Base-by-base conservation (phyloP, 2,797 vertebrate species). In the Dipus sagitta region DNA sequence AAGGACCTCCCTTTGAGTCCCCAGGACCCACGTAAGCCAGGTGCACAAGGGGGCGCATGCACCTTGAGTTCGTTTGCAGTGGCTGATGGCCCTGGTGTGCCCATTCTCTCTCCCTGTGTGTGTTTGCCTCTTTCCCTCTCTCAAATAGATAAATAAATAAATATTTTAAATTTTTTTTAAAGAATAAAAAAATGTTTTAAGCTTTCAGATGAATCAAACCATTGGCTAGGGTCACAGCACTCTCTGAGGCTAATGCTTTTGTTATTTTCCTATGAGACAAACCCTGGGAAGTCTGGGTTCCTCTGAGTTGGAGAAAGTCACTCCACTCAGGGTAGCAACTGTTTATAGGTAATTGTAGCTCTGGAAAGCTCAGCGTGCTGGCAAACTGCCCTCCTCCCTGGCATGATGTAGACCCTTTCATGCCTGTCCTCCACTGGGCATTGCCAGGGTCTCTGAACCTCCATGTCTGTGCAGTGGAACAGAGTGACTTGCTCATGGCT, bases 401-500 rank as follows among this genome's bases (percentile, higher is more conserved):
- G 77, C n/a, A 17, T 38, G 52, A 47, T 54, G 1, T 3, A 2
- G 23, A 68, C 47, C n/a, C 28, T 34, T 54, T 65, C 7, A 0
- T n/a, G 2, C 24, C 4, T 18, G 23, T 32, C 30, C n/a, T 30
- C 32, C 7, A 18, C 30, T 30, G 76, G 64, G 23, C 21, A 0
- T 1, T 10, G 2, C 80, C 30, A n/a, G 32, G 17, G 0, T 62
- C 70, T 62, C 58, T 12, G 77, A 62, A 7, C 75, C 60, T 85
- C 80, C 64, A 0, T 47, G 5, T 34, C n/a, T 52, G 13, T n/a
- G 42, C 52, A 60, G 34, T 1, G 30, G 17, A 67, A 24, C 38
- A 3, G 2, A 86, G 67, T 0, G 23, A 23, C n/a, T 32, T 0
- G 0, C n/a, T 18, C 0, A 2, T 23, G 74, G 68, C 3, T 13